Evolutionary conservation across 2,888 invertebrate genomes (phyloP).

Genomic region (Oscheius onirici): DNA sequence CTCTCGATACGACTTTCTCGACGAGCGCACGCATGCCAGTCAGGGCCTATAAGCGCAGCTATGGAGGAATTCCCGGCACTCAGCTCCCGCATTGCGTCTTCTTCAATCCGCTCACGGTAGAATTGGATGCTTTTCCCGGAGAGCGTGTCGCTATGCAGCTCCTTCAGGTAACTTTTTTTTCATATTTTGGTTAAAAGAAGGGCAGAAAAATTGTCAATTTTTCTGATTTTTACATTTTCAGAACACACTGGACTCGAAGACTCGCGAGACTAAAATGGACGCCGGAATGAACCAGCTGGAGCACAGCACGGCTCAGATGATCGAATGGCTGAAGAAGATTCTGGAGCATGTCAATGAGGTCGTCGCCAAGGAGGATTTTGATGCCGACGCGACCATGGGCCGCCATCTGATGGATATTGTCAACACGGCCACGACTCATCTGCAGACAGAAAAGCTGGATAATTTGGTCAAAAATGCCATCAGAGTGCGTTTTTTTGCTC

Average conservation of each 20-base stretch:
- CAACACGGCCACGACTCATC: conserved; percentile 81
- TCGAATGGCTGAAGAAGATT: conserved; percentile 68
- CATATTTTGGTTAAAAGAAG: not conserved
- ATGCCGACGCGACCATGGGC: conserved; percentile 85
- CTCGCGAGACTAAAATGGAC: conserved; percentile 76
- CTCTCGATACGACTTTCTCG: conserved; percentile 85
- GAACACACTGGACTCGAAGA: conserved; percentile 72
- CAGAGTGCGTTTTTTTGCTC: conserved; percentile 76
- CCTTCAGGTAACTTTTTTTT: conserved; percentile 44
- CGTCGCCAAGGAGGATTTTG: conserved; percentile 77
- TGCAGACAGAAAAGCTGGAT: conserved; percentile 88
- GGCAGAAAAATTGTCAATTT: not conserved
- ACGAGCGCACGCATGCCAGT: conserved; percentile 87
- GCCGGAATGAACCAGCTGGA: conserved; percentile 82
- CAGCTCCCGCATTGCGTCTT: conserved; percentile 85
- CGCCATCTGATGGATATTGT: conserved; percentile 81
- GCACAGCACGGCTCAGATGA: conserved; percentile 84
- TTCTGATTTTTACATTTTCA: conserved; percentile 19
- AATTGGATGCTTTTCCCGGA: conserved; percentile 88
- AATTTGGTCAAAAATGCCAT: conserved; percentile 94
- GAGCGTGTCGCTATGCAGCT: conserved; percentile 78
- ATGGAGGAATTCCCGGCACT: conserved; percentile 91
- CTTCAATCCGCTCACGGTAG: conserved; percentile 92
- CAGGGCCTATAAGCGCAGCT: conserved; percentile 88
- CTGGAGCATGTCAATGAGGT: conserved; percentile 84